A percentile compares a stretch with the other conserved stretches of the same genome.
These are phyloP conservation scores for Pilophorus perplexus DNA, from an alignment of 2,888 invertebrate genomes.

Conservation along the genomic window DNA sequence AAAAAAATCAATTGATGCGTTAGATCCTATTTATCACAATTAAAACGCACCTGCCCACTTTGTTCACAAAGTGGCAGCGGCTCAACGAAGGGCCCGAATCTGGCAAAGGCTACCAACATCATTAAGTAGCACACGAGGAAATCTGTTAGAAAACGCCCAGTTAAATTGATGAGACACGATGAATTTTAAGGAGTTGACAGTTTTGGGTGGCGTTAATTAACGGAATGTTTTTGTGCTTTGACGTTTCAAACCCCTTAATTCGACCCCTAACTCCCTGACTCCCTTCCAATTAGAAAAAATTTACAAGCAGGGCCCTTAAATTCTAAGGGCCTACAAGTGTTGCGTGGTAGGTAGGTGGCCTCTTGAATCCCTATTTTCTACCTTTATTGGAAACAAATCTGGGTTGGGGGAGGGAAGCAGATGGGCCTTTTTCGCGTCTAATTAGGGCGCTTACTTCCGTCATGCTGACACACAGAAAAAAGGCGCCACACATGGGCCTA, in stretches of 20 bases:
- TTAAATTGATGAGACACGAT: too few species aligned
- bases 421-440: slow-evolving; percentile 16
- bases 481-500: background rate
- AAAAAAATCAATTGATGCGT: too few species aligned
- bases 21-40: too few species aligned
- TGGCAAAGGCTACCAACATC: too few species aligned
- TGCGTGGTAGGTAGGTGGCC: too few species aligned
- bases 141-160: too few species aligned
- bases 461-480: slow-evolving; percentile 26
- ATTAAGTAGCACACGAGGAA: too few species aligned
- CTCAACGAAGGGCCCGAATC: too few species aligned
- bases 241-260: slow-evolving; percentile 10
- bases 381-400: slow-evolving; percentile 33
- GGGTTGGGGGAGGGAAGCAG: slow-evolving; percentile 3
- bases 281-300: slow-evolving; percentile 28
- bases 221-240: background rate
- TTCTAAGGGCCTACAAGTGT: slow-evolving; percentile 3
- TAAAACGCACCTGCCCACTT: too few species aligned
- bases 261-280: too few species aligned
- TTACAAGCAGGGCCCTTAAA: slow-evolving; percentile 26
- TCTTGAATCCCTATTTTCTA: too few species aligned
- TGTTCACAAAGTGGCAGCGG: too few species aligned
- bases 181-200: slow-evolving; percentile 21
- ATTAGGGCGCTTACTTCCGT: slow-evolving; percentile 30
- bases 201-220: background rate